Percentiles rank a stretch among this genome's conserved stretches.
Conservation (phyloP, 2,113 vertebrate genomes). For the Hippocampus mohnikei region DNA sequence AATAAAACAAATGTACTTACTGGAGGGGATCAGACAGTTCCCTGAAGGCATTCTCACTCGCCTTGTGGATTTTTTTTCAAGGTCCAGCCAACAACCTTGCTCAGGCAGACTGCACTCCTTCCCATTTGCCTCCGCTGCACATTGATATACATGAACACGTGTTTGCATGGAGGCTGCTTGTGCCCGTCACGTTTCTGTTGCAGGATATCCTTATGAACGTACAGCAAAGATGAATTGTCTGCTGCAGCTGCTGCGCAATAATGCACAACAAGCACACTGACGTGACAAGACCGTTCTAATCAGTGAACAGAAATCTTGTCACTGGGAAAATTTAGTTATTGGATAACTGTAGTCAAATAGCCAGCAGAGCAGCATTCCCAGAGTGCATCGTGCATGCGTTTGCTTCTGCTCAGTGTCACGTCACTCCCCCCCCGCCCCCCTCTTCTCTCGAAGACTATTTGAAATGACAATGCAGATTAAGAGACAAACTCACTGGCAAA, state of each 20-base stretch:
- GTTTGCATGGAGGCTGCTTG: conserved; percentile 15
- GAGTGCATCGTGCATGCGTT: background rate
- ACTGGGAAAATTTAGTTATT: background rate
- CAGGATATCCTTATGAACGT: conserved; percentile 38
- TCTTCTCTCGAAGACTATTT: conserved; percentile 21
- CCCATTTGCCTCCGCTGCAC: conserved; percentile 9
- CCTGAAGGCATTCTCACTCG: conserved; percentile 1
- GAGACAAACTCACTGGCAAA: conserved; percentile 56
- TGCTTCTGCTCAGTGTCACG: conserved; percentile 51
- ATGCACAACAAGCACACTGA: conserved; percentile 29
- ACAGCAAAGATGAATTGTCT: background rate
- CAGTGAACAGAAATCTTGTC: background rate
- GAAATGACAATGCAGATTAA: conserved; percentile 54
- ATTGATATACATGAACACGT: conserved; percentile 7
- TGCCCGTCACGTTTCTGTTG: conserved; percentile 8
- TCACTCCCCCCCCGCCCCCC: no score
- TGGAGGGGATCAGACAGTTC: background rate
- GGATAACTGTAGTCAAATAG: background rate
- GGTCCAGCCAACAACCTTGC: background rate
- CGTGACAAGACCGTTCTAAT: background rate
- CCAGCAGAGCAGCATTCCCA: background rate
- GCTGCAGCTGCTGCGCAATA: background rate
- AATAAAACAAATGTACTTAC: no score
- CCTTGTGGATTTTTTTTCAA: background rate
- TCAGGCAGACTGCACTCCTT: conserved; percentile 14